Evolutionary conservation across 2,113 vertebrate species (phyloP), one percentile per base, ranked within the genome.

Genomic region (Anolis carolinensis): DNA sequence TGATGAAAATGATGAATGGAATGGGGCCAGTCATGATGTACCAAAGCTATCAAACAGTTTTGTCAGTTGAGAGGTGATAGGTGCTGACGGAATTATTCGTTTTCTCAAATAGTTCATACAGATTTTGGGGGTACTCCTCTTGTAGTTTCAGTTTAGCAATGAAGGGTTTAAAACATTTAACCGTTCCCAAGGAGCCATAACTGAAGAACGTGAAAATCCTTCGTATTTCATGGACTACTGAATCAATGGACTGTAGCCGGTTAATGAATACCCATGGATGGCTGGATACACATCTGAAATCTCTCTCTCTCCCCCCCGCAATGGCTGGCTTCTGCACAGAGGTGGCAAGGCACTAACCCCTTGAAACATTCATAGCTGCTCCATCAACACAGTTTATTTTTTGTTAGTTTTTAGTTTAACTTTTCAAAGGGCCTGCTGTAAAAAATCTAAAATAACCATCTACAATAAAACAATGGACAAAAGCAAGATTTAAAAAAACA

Each of bases 161-260:
- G 27, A 86, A 84, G 73, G 72, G 27, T 70, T 81, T 85, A 34
- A 32, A 81, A 16, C 74, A 84, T 65, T 72, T 78, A 62, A 76
- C 82, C 82, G 71, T 34, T 87, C 79, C 83, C 74, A 79, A 82
- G 48, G 80, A 86, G 78, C 80, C 39, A 86, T 34, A 89, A 80
- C 32, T 14, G 79, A 36, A 25, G 84, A 39, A 32, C 2, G 23
- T 55, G 67, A 77, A 77, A 86, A 71, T 50, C 82, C 84, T 48
- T 7, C 0, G 71, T 81, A 80, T 34, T 88, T 87, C 36, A 20
- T 25, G 71, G 87, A 55, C 36, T 55, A 4, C 70, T 21, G 27
- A 67, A 30, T 85, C 81, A 71, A 52, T 8, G 70, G 52, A 39
- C 78, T 16, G 48, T 44, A 6, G 5, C 52, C 52, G 83, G 32